These are phyloP conservation scores for Drosophila oshimai DNA, from an alignment of 1,140 invertebrate species.

Conservation along the genomic window DNA sequence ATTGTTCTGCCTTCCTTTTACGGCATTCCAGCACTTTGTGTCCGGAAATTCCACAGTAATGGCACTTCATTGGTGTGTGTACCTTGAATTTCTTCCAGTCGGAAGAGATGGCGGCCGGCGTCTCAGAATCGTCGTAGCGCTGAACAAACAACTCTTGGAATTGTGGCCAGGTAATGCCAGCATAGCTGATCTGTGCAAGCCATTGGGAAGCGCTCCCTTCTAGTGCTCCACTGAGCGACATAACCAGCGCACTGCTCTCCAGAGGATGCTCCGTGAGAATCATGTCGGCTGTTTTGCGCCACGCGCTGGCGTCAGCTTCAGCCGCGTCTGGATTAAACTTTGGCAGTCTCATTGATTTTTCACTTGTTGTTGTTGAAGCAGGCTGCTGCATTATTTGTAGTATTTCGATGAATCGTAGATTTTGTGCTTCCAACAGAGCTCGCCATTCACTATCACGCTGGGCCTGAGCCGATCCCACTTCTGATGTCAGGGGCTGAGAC, in stretches of 20 bases:
- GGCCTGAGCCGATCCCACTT: neutral
- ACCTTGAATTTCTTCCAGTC: neutral
- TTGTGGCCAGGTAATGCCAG: neutral
- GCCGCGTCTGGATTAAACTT: too few species aligned
- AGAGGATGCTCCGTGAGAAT: neutral
- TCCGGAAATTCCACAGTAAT: neutral
- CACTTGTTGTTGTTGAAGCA: slow-evolving; percentile 1
- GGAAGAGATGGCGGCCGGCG: too few species aligned
- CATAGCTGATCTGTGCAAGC: neutral
- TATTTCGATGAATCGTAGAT: neutral
- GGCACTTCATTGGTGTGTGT: too few species aligned
- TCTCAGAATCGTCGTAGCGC: neutral
- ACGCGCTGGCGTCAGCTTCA: neutral
- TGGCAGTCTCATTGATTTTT: neutral
- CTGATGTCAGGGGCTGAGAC: neutral
- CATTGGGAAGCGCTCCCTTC: too few species aligned
- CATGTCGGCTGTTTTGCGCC: neutral
- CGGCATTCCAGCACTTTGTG: slow-evolving; percentile 3
- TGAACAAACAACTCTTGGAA: neutral
- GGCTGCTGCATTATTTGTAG: neutral
- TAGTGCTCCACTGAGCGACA: too few species aligned
- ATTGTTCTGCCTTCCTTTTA: neutral
- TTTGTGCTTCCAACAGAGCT: neutral
- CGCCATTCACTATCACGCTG: neutral
- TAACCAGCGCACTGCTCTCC: too few species aligned